Percentiles rank a stretch among this genome's conserved stretches.
Evolutionary conservation across 2,797 vertebrate species (phyloP).

Genomic region (Silurus lanzhouensis): DNA sequence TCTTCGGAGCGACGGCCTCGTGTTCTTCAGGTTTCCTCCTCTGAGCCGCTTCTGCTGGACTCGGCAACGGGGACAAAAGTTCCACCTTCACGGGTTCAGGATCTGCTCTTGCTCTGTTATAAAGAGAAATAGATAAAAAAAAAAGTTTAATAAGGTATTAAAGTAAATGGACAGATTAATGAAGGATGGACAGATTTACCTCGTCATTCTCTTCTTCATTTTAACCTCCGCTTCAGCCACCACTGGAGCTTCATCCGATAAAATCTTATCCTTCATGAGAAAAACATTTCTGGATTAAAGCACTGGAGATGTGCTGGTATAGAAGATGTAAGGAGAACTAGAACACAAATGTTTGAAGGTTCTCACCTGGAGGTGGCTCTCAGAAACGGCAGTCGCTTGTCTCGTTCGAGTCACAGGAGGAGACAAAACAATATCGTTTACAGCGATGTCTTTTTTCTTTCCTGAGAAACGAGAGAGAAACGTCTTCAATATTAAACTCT

Average conservation of each 20-base stretch:
- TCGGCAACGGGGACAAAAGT: slow-evolving; percentile 87
- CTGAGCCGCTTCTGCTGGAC: slow-evolving; percentile 65
- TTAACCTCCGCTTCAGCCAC: slow-evolving; percentile 62
- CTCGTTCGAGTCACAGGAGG: slow-evolving; percentile 79
- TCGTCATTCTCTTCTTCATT: slow-evolving; percentile 69
- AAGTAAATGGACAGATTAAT: not conserved
- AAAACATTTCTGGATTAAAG: not conserved
- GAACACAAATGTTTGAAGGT: too few relatives aligned
- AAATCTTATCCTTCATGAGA: slow-evolving; percentile 69
- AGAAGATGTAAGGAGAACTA: too few relatives aligned
- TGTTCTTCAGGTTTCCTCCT: slow-evolving; percentile 58
- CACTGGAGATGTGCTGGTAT: not conserved
- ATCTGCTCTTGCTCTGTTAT: slow-evolving; percentile 72
- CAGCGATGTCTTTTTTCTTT: slow-evolving; percentile 62
- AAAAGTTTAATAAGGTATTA: not conserved
- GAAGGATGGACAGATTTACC: slow-evolving; percentile 67
- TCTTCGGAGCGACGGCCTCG: slow-evolving; percentile 62
- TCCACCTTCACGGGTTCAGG: slow-evolving; percentile 77
- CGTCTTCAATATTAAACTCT: not conserved
- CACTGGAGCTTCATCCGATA: slow-evolving; percentile 65
- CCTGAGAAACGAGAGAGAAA: slow-evolving; percentile 65
- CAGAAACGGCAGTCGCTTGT: slow-evolving; percentile 56
- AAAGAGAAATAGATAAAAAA: not conserved
- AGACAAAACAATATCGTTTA: slow-evolving; percentile 72
- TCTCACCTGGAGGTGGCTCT: not conserved